Evolutionary conservation across 2,797 vertebrate genomes (phyloP), one percentile per base, ranked within the genome.

Genomic region (Psittacula echo): DNA sequence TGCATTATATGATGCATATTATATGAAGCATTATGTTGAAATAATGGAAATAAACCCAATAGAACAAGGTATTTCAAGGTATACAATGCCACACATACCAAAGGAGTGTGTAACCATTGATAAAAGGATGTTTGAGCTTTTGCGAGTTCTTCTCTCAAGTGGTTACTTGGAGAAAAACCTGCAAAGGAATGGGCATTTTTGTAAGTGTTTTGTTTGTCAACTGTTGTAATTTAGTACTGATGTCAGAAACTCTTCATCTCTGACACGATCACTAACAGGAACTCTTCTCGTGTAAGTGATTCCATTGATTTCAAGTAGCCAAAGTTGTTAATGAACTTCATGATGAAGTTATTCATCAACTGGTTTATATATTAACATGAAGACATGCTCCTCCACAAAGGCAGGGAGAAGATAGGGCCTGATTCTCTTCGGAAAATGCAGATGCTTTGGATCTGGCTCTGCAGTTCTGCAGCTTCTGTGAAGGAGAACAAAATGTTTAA

Each of bases 401-500:
- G 14, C 39, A 67, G 18, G 16, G 65, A 70, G 45, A 88, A 85
- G 82, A 47, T 22, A 34, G n/a, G 19, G 64, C 66, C 39, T 37
- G 13, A 24, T 74, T 90, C 44, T 74, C 24, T 83, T 92, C 32
- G 70, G 67, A 77, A 76, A 85, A 91, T 64, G 10, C 66, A 85
- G 50, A 17, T 83, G 48, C 41, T 94, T 89, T 80, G 76, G 48
- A 17, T 65, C 41, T 67, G 7, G 64, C 1, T 48, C 51, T 81
- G 47, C 47, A 85, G 51, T 79, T 79, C 64, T 85, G 13, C 34
- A 79, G 64, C 39, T 94, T 83, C 68, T 0, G 5, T 27, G 6
- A 56, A 86, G 39, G 64, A 90, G 67, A 72, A 44, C 44, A 80
- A 87, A 77, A 91, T 79, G 51, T 44, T 81, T 87, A 85, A 89